Evolutionary conservation across 2,888 invertebrate species (phyloP), one percentile per base, ranked within the genome.

Genomic region (Graphium colonna): DNA sequence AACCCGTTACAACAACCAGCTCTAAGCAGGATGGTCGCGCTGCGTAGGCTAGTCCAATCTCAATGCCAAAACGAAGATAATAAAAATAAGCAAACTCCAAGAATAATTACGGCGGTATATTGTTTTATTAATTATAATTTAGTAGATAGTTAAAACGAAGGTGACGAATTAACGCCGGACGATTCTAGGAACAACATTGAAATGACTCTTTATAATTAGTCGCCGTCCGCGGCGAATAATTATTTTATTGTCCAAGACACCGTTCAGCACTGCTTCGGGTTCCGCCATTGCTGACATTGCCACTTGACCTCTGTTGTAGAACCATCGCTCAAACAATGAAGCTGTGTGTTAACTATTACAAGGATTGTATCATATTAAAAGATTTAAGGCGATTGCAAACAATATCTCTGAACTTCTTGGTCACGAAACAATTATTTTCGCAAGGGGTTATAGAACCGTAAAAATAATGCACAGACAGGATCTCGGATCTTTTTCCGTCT

Each of bases 121-220:
- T 28, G 52, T 52, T 33, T 31, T 18, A 28, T 15, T 10, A 51
- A 31, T 31, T 17, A 36, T 13, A 21, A 41, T 46, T 46, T 36
- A 42, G 10, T 47, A 9, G 28, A 26, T 50, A 26, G 17, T 17
- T 42, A 36, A 41, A 47, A 42, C 18, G 42, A 52, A 52, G 47
- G 36, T 38, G 41, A 47, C 16, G 36, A 47, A 36, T 16, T 8
- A 33, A 46, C 16, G 3, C 33, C 36, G 3, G 41, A 9, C 36
- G 40, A 3, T 44, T 49, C 53, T 44, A 49, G 33, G 53, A 49
- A 53, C 39, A 39, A 53, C 39, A 53, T 44, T 39, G 13, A 53
- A 40, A 43, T 36, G 28, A 17, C 13, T 44, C 15, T 44, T 50
- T 43, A 42, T 53, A 49, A 53, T 48, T 53, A 43, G 43, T 39